These are phyloP conservation scores for Galerucella calmariensis DNA, from an alignment of 2,888 invertebrate genomes.

Conservation along the genomic window DNA sequence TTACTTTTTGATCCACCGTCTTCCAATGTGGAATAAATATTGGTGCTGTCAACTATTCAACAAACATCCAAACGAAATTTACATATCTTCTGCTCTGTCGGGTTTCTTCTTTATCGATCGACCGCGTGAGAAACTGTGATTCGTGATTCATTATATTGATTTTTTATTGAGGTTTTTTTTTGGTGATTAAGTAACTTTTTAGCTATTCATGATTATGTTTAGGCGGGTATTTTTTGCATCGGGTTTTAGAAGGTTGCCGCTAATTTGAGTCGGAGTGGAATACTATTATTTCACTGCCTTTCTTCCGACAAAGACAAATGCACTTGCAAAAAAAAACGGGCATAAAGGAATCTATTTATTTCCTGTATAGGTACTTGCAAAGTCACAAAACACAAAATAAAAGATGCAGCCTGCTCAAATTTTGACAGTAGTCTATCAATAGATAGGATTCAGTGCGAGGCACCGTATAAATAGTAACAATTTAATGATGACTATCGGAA, in stretches of 20 bases:
- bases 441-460: too few species aligned
- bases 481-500: too few species aligned
- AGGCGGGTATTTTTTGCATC: not conserved
- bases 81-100: constrained; percentile 23
- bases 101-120: constrained; percentile 10
- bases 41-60: constrained; percentile 41
- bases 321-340: too few species aligned
- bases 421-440: too few species aligned
- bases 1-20: constrained; percentile 50
- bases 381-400: too few species aligned
- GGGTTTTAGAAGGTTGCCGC: not conserved
- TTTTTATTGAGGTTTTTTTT: constrained; percentile 13
- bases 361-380: too few species aligned
- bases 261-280: not conserved
- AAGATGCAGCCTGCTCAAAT: too few species aligned
- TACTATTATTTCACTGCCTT: not conserved
- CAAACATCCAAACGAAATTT: constrained; percentile 37
- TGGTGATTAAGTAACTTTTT: constrained; percentile 15
- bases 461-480: too few species aligned
- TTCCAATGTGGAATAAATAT: constrained; percentile 42
- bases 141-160: constrained; percentile 18
- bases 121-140: constrained; percentile 23
- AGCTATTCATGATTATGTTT: constrained; percentile 10
- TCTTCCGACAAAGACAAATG: not conserved
- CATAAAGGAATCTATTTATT: too few species aligned